These are phyloP conservation scores for Cyanoramphus novaezelandiae DNA, from an alignment of 2,113 vertebrate species.

Conservation along the genomic window DNA sequence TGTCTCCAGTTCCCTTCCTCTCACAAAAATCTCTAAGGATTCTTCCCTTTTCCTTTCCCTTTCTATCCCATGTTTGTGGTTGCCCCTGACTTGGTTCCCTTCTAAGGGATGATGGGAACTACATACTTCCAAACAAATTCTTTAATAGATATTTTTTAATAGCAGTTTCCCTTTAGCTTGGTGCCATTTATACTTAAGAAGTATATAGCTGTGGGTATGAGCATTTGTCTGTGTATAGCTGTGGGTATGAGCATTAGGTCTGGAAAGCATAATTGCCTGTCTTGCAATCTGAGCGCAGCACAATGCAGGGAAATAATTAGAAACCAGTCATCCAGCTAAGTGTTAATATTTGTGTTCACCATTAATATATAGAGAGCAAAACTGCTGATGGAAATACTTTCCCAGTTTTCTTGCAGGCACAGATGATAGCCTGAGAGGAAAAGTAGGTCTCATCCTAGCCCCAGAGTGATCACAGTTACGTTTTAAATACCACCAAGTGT, in stretches of 20 bases:
- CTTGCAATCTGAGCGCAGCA: background rate
- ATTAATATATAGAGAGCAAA: background rate
- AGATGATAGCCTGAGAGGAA: background rate
- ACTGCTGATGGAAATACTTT: background rate
- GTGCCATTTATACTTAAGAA: background rate
- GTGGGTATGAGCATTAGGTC: background rate
- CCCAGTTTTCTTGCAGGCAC: background rate
- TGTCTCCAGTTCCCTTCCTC: background rate
- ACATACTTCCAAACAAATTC: background rate
- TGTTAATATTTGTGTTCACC: background rate
- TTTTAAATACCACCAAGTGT: background rate
- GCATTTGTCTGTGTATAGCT: background rate
- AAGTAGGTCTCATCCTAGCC: background rate
- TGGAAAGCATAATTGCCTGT: background rate
- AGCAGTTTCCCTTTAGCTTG: background rate
- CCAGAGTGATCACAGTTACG: background rate
- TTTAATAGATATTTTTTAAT: background rate
- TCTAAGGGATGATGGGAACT: background rate
- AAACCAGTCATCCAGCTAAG: background rate
- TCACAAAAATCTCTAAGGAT: background rate
- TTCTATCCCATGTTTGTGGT: background rate
- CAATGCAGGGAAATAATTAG: background rate
- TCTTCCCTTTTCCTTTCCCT: background rate
- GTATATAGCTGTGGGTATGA: background rate
- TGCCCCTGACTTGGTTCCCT: background rate